Evolutionary conservation across 2,888 invertebrate species (phyloP).

Genomic region (Venusia cambrica): DNA sequence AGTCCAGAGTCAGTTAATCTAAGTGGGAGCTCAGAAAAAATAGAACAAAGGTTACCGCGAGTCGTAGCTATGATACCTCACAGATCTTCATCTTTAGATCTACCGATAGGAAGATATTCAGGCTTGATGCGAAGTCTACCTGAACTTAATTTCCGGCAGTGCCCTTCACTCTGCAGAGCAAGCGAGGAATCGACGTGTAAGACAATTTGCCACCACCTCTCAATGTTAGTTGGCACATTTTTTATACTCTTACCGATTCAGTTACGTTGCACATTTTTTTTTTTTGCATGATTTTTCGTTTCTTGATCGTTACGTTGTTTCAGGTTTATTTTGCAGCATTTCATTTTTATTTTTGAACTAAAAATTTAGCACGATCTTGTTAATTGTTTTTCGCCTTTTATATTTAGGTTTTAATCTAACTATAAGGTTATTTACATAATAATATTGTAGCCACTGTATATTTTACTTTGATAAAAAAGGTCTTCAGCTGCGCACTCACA

Average conservation of each 20-base stretch:
- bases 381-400: too few species aligned
- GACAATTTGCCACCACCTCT: conserved; percentile 7
- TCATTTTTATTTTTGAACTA: conserved; percentile 8
- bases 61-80: conserved; percentile 38
- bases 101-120: conserved; percentile 21
- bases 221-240: conserved; percentile 17
- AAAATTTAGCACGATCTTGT: too few species aligned
- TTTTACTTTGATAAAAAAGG: too few species aligned
- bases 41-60: conserved; percentile 35
- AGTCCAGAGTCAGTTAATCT: conserved; percentile 47
- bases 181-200: conserved; percentile 17
- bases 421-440: too few species aligned
- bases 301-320: conserved; percentile 10
- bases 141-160: conserved; percentile 17
- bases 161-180: conserved; percentile 15
- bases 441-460: too few species aligned
- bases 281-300: conserved; percentile 10
- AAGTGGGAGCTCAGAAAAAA: conserved; percentile 47
- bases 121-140: conserved; percentile 23
- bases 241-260: conserved; percentile 1
- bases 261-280: conserved; percentile 7
- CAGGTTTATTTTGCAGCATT: conserved; percentile 6
- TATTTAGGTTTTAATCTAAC: too few species aligned
- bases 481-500: too few species aligned
- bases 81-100: conserved; percentile 27